Percentiles rank a stretch among this genome's conserved stretches.
Conservation (phyloP, 2,888 invertebrate genomes). For the Rambutsinella grinnellia region DNA sequence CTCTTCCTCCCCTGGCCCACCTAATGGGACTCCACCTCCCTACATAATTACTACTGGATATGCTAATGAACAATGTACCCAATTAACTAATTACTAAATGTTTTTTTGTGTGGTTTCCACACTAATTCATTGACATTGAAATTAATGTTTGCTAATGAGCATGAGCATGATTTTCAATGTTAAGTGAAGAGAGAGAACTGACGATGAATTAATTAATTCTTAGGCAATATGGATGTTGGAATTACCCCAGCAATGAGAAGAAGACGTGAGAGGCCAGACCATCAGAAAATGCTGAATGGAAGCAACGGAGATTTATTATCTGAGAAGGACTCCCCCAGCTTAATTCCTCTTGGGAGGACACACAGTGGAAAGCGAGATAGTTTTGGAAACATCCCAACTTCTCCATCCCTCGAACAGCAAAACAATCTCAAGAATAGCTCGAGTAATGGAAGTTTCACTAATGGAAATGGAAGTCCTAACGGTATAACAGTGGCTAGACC, state of each 20-base stretch:
- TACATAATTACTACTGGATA: conserved; percentile 71
- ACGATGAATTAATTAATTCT: too few species aligned
- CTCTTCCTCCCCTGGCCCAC: conserved; percentile 70
- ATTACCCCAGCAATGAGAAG: conserved; percentile 85
- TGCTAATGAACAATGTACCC: conserved; percentile 74
- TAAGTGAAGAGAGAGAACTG: too few species aligned
- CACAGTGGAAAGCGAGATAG: conserved; percentile 57
- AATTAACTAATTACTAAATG: background rate
- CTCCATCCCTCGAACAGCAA: conserved; percentile 47
- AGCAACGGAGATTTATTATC: conserved; percentile 49
- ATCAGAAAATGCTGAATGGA: conserved; percentile 75
- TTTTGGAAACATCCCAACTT: conserved; percentile 24
- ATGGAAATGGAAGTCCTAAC: conserved; percentile 44
- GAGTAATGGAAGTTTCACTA: conserved; percentile 44
- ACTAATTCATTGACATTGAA: too few species aligned
- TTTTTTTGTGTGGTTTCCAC: background rate
- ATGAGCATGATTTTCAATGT: too few species aligned
- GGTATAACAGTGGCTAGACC: conserved; percentile 60
- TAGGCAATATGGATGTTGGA: conserved; percentile 74
- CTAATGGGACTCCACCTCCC: conserved; percentile 58
- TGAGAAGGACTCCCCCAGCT: conserved; percentile 50
- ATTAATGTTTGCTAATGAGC: too few species aligned
- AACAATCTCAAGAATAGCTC: conserved; percentile 59
- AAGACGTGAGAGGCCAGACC: conserved; percentile 84
- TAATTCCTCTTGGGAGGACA: conserved; percentile 64